phyloP scores from a whole-genome alignment of 2,797 vertebrate genomes.

The Myiotriccus ornatus region DNA sequence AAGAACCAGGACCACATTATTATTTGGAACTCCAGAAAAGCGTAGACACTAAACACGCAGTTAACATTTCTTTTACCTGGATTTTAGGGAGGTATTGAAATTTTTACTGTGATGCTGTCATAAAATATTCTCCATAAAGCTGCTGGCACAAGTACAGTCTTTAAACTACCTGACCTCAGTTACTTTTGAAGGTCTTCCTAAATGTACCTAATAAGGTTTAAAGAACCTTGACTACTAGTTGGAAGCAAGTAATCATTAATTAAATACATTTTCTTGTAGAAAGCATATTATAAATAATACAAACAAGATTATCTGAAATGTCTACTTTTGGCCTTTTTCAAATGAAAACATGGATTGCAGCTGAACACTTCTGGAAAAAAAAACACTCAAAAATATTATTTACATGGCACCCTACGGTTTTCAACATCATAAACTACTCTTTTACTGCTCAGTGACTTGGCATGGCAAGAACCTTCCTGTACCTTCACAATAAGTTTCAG shows the following conservation, averaged over 20 bases:
- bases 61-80: background rate
- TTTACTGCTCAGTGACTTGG: background rate
- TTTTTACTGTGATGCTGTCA: background rate
- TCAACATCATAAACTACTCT: background rate
- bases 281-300: background rate
- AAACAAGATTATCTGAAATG: background rate
- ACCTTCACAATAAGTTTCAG: background rate
- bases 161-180: background rate
- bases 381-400: rapidly evolving
- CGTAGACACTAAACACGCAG: background rate
- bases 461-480: background rate
- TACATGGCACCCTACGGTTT: background rate
- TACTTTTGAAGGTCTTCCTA: background rate
- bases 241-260: background rate
- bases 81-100: background rate
- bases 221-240: background rate
- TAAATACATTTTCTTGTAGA: background rate
- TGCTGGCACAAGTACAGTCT: background rate
- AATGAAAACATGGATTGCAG: background rate
- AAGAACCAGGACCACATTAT: rapidly evolving
- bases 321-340: background rate
- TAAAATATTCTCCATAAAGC: background rate
- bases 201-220: background rate
- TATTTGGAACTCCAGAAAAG: background rate
- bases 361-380: background rate